These are phyloP conservation scores for Mus caroli DNA, from an alignment of 2,797 vertebrate species.

Conservation along the genomic window DNA sequence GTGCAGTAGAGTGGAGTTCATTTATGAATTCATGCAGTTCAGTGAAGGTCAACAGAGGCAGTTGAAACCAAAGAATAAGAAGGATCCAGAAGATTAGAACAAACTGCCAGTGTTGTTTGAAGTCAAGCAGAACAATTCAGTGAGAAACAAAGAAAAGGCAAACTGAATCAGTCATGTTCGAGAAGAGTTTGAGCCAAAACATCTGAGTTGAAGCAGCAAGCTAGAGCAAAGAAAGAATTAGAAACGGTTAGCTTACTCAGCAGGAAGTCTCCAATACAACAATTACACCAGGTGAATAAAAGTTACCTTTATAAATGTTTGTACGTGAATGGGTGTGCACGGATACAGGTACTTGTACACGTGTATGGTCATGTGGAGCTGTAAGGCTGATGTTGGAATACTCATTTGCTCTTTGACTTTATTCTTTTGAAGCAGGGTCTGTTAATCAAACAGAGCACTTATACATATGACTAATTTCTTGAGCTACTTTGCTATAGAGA, in stretches of 20 bases:
- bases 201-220: not conserved
- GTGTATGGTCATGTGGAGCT: not conserved
- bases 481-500: not conserved
- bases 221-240: not conserved
- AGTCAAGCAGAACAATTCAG: not conserved
- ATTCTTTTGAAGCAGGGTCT: not conserved
- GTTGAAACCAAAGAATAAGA: not conserved
- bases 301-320: not conserved
- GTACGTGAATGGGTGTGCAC: not conserved
- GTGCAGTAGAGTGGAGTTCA: not conserved
- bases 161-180: not conserved
- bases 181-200: not conserved
- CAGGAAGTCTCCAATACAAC: not conserved
- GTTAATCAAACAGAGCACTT: not conserved
- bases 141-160: not conserved
- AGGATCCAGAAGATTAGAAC: not conserved
- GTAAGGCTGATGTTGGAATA: not conserved
- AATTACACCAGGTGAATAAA: not conserved
- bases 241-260: not conserved
- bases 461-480: not conserved
- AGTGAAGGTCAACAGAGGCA: not conserved
- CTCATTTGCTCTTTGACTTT: not conserved
- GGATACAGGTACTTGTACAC: not conserved
- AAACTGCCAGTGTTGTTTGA: not conserved
- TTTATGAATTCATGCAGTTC: too few species aligned